phyloP scores from a whole-genome alignment of 53 echinoderm and acorn worm species.

The Holothuria scabra region DNA sequence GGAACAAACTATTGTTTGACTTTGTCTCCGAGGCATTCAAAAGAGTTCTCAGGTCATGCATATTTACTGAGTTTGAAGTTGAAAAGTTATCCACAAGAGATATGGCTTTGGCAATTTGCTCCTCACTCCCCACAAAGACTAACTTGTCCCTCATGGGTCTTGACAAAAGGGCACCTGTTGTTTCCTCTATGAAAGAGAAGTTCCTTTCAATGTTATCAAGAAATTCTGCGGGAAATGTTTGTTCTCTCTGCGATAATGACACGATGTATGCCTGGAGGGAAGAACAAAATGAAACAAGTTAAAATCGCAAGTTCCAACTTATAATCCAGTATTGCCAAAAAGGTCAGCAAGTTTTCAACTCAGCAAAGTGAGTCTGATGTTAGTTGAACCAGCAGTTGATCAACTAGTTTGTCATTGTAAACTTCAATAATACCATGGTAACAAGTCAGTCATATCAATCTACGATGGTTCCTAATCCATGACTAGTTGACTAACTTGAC shows the following conservation, averaged over 20 bases:
- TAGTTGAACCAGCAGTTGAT: too few species aligned
- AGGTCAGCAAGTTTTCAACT: too few species aligned
- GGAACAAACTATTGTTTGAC: too few species aligned
- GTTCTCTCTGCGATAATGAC: conserved; percentile 37
- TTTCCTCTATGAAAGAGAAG: conserved; percentile 31
- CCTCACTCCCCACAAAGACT: conserved; percentile 43
- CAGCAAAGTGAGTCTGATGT: too few species aligned
- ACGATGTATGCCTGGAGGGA: conserved; percentile 21
- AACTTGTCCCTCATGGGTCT: conserved; percentile 27
- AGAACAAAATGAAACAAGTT: too few species aligned
- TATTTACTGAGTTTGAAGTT: neutral
- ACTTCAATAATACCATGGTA: too few species aligned
- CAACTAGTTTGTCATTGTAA: too few species aligned
- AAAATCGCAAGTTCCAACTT: too few species aligned
- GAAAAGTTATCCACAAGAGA: conserved; percentile 17
- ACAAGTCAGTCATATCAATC: too few species aligned
- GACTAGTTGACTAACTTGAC: too few species aligned
- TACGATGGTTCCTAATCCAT: too few species aligned
- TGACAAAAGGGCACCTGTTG: conserved; percentile 41
- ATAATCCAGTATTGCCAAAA: too few species aligned
- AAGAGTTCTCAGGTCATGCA: conserved; percentile 19
- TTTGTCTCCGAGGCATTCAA: neutral
- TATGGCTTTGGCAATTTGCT: conserved; percentile 50
- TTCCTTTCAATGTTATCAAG: conserved; percentile 48
- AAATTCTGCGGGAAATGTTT: conserved; percentile 1